Evolutionary conservation across 2,888 invertebrate genomes (phyloP).

Genomic region (Microctonus brassicae): DNA sequence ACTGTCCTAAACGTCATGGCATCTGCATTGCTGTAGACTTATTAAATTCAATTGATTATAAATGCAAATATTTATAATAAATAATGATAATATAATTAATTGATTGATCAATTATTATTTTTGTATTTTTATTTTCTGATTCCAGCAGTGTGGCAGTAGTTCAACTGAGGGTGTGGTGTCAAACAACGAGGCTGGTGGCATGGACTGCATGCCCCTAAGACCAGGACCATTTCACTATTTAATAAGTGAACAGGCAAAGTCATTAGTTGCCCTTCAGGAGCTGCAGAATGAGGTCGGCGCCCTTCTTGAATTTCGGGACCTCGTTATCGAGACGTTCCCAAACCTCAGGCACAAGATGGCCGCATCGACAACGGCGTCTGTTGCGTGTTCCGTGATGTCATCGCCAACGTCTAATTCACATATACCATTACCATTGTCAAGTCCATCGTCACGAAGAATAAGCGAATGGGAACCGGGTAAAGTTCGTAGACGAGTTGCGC

Average conservation of each 20-base stretch:
- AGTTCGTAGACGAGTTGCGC: slow-evolving; percentile 76
- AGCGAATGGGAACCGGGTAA: slow-evolving; percentile 87
- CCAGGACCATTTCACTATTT: slow-evolving; percentile 85
- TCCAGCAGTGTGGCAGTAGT: slow-evolving; percentile 63
- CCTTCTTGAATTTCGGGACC: slow-evolving; percentile 90
- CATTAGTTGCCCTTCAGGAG: slow-evolving; percentile 87
- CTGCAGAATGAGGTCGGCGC: slow-evolving; percentile 95
- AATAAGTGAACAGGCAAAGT: slow-evolving; percentile 91
- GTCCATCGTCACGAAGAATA: slow-evolving; percentile 67
- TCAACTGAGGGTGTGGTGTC: slow-evolving; percentile 55
- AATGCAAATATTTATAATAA: too few relatives aligned
- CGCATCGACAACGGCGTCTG: slow-evolving; percentile 72
- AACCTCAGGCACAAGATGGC: slow-evolving; percentile 90
- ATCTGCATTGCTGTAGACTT: too few relatives aligned
- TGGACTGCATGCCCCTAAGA: slow-evolving; percentile 86
- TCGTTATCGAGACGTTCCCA: slow-evolving; percentile 95
- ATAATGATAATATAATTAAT: too few relatives aligned
- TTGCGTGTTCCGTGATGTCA: slow-evolving; percentile 72
- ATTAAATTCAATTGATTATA: too few relatives aligned
- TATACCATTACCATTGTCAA: slow-evolving; percentile 64
- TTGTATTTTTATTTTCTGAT: slow-evolving; percentile 37
- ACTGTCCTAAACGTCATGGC: background rate
- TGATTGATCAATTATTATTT: too few relatives aligned
- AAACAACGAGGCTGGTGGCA: slow-evolving; percentile 71
- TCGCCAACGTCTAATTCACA: slow-evolving; percentile 69